Evolutionary conservation across 2,797 vertebrate genomes (phyloP).

Genomic region (Hybognathus amarus): DNA sequence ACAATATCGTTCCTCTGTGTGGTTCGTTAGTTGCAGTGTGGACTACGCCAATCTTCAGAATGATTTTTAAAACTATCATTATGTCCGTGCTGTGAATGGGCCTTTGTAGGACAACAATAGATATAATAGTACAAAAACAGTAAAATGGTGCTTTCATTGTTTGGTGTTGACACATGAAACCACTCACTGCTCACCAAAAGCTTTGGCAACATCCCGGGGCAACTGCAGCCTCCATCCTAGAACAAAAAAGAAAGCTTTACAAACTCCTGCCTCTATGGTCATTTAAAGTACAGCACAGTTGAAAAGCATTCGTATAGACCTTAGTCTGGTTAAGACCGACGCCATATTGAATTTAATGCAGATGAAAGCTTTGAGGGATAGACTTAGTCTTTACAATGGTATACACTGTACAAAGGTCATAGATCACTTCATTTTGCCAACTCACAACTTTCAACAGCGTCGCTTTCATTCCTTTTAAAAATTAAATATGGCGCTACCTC

Average conservation of each 20-base stretch:
- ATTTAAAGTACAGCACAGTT: not conserved
- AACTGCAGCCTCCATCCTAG: constrained; percentile 97
- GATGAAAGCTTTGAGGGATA: not conserved
- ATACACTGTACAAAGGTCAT: not conserved
- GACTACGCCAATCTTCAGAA: not conserved
- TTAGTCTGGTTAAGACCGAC: not conserved
- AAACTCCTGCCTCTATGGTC: not conserved
- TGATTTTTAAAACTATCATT: not conserved
- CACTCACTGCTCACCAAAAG: constrained; percentile 86
- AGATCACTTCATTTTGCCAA: not conserved
- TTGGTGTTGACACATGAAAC: constrained; percentile 12
- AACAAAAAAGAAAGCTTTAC: not conserved
- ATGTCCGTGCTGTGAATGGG: not conserved
- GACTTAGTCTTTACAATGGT: not conserved
- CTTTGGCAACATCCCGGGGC: constrained; percentile 99
- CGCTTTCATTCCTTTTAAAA: not conserved
- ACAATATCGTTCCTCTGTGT: not conserved
- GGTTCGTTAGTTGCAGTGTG: not conserved
- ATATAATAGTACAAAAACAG: not conserved
- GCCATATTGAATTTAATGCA: not conserved
- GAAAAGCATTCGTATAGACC: not conserved
- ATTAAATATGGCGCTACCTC: not conserved
- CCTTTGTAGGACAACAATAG: not conserved
- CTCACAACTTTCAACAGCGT: not conserved
- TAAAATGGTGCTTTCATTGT: not conserved